phyloP scores from a whole-genome alignment of 1,140 invertebrate species.

The Orchestia grillus region DNA sequence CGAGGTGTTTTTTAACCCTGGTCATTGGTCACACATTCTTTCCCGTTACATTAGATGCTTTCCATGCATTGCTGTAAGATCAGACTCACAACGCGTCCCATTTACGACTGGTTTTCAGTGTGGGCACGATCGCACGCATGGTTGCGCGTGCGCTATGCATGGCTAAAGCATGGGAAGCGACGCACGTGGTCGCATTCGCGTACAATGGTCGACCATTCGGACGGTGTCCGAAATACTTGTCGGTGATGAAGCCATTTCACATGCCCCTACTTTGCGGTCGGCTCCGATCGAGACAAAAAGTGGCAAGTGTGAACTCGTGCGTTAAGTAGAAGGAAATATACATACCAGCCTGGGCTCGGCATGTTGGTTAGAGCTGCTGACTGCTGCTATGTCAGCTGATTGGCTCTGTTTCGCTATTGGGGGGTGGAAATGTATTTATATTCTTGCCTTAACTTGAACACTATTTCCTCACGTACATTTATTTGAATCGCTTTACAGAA shows the following conservation, averaged over 20 bases:
- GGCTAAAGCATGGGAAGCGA: constrained; percentile 39
- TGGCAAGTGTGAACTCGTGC: background rate
- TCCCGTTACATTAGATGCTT: background rate
- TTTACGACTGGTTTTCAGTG: background rate
- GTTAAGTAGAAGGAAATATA: background rate
- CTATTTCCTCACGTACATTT: no score
- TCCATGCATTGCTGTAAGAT: background rate
- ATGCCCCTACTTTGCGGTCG: background rate
- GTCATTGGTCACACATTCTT: background rate
- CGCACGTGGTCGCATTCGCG: background rate
- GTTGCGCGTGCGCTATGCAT: constrained; percentile 24
- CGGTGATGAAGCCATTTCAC: constrained; percentile 21
- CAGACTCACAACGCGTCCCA: background rate
- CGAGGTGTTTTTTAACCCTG: background rate
- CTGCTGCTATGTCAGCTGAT: no score
- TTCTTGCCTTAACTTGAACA: no score
- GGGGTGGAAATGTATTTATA: no score
- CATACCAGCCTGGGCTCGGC: background rate
- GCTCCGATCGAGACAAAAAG: background rate
- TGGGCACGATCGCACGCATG: background rate
- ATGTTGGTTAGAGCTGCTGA: background rate
- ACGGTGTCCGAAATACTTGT: constrained; percentile 25
- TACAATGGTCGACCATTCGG: background rate
- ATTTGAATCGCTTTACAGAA: no score
- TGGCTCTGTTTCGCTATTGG: no score